A percentile compares a stretch with the other conserved stretches of the same genome.
These are phyloP conservation scores for Reinhardtius hippoglossoides DNA, from an alignment of 2,113 vertebrate species.

Conservation along the genomic window DNA sequence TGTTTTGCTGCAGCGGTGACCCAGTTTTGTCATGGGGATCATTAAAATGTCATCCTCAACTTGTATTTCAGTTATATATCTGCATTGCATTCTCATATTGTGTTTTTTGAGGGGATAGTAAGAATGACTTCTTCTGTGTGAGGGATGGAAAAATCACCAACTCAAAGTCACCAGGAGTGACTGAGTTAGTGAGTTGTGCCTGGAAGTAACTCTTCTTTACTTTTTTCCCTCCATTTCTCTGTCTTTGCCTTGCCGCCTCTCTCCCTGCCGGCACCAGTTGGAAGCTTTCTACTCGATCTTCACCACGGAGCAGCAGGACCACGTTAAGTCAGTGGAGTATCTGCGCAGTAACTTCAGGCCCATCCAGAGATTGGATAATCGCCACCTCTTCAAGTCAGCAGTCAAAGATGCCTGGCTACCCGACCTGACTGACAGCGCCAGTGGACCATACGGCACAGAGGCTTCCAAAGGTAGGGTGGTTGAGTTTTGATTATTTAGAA, in stretches of 20 bases:
- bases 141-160: not conserved
- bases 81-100: not conserved
- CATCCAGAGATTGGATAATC: constrained; percentile 88
- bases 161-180: not conserved
- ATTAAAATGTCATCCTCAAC: constrained; percentile 27
- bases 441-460: constrained; percentile 89
- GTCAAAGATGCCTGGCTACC: constrained; percentile 93
- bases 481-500: too few relatives aligned
- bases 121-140: not conserved
- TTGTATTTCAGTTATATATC: constrained; percentile 10
- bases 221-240: constrained; percentile 1
- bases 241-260: not conserved
- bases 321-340: constrained; percentile 97
- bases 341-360: constrained; percentile 96
- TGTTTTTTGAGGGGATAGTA: constrained; percentile 7
- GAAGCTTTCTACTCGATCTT: constrained; percentile 99
- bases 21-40: constrained; percentile 35
- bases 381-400: constrained; percentile 92
- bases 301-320: constrained; percentile 98
- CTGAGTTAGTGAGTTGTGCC: not conserved
- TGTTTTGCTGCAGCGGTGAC: constrained; percentile 14
- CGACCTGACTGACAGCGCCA: constrained; percentile 87
- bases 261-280: constrained; percentile 79
- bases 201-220: not conserved
- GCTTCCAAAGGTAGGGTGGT: constrained; percentile 89